These are phyloP conservation scores for Copsychus sechellarum DNA, from an alignment of 2,113 vertebrate species.

Conservation along the genomic window DNA sequence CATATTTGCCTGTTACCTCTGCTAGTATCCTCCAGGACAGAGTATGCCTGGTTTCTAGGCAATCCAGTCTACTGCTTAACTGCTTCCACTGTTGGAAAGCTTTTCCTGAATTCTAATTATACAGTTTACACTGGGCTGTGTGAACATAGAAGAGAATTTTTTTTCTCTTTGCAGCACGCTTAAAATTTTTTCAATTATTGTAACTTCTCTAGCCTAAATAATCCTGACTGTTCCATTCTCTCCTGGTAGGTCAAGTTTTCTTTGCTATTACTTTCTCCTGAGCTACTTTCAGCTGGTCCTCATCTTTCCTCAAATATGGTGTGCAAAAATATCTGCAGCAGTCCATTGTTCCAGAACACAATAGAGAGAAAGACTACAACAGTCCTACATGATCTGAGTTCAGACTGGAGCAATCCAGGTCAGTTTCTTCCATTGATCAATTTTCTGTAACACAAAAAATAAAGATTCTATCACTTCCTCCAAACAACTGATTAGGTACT, in stretches of 20 bases:
- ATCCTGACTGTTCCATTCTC: background rate
- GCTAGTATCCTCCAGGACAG: background rate
- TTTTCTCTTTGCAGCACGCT: background rate
- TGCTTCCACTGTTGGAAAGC: background rate
- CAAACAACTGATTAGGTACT: background rate
- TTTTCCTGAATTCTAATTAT: background rate
- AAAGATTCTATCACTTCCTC: background rate
- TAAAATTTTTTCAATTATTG: background rate
- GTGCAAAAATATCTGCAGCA: background rate
- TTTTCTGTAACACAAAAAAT: background rate
- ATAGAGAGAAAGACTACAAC: background rate
- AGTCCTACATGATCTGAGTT: background rate
- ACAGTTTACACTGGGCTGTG: background rate
- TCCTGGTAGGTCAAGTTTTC: background rate
- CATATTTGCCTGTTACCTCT: background rate
- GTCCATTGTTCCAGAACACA: background rate
- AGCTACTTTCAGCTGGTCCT: background rate
- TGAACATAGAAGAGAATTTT: background rate
- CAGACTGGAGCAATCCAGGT: background rate
- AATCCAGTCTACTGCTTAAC: background rate
- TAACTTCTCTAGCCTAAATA: background rate
- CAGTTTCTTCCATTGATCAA: fast-evolving
- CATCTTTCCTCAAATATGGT: background rate
- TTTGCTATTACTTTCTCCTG: background rate
- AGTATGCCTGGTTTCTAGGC: background rate